Base-by-base conservation (phyloP, 2,888 invertebrate genomes). In the Steinernema scapterisci region DNA sequence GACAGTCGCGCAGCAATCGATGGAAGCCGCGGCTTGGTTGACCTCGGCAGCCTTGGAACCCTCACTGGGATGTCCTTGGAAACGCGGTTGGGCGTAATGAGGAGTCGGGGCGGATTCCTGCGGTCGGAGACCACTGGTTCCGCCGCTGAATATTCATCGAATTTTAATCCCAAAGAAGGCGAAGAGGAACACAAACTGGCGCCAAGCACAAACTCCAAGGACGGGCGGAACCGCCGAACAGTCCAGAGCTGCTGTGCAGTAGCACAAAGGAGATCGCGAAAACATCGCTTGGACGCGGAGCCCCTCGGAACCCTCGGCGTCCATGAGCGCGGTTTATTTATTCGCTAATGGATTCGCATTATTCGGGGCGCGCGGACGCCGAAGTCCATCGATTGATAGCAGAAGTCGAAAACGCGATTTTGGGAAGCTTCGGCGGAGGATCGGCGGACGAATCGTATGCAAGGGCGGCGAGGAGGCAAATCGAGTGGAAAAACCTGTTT, bases 331-430 rank as follows among this genome's bases (percentile, higher is more conserved):
- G 63, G n/a, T 63, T 63, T 63, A 63, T 63, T 63, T 63, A 63
- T 63, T 63, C 63, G 23, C 63, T 63, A 63, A 63, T 63, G 63
- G 63, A 63, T 63, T 63, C 63, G 63, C 63, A 63, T 63, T 63
- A 63, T 63, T 63, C 63, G 63, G 11, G 38, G 31, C 63, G 63
- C 27, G 63, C 23, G 23, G 23, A 54, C 54, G 54, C 48, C 48
- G 48, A 48, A 48, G 48, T 44, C n/a, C 63, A 63, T 63, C 63
- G 63, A 63, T 63, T 63, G 63, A 63, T 63, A 13, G 63, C 9
- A 27, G 63, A 16, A 25, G 23, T 63, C 63, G 63, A 25, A n/a
- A 63, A 63, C n/a, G 48, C 38, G 38, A 38, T 38, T 38, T 9
- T 38, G 5, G 7, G 19, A 48, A n/a, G n/a, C 13, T 48, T 48